phyloP scores from a whole-genome alignment of 2,888 invertebrate species.

The Anoncus sp. region DNA sequence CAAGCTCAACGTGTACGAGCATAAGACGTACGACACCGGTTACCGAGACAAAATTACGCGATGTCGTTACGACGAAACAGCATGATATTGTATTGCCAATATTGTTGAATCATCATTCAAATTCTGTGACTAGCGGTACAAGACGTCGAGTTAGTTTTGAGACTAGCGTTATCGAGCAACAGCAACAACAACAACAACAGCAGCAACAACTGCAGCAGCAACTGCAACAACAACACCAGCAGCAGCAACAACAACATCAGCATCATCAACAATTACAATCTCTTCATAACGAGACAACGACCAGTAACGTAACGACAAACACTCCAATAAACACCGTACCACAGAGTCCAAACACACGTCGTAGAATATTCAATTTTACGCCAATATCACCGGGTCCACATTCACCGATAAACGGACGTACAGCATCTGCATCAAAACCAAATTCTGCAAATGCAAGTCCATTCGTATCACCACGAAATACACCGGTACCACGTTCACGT shows the following conservation, averaged over 20 bases:
- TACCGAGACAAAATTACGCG: conserved; percentile 36
- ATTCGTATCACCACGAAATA: conserved; percentile 92
- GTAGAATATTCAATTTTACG: conserved; percentile 93
- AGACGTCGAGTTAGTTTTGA: conserved; percentile 86
- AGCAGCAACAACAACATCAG: conserved; percentile 12
- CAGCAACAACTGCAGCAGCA: conserved; percentile 69
- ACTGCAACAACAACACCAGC: conserved; percentile 42
- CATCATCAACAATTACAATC: conserved; percentile 20
- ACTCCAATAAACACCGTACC: conserved; percentile 84
- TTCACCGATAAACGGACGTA: conserved; percentile 85
- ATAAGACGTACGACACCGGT: conserved; percentile 56
- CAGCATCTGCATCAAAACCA: conserved; percentile 84
- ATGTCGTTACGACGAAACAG: conserved; percentile 68
- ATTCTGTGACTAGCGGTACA: conserved; percentile 74
- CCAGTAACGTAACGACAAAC: conserved; percentile 10
- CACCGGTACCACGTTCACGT: conserved; percentile 89
- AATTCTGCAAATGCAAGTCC: conserved; percentile 90
- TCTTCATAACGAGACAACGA: conserved; percentile 17
- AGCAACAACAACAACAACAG: conserved; percentile 51
- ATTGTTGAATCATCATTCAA: conserved; percentile 76
- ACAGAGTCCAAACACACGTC: conserved; percentile 90
- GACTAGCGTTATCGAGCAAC: conserved; percentile 80
- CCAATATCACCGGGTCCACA: conserved; percentile 93
- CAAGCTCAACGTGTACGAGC: conserved; percentile 61
- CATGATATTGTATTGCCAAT: conserved; percentile 79